Conservation (phyloP, 2,888 invertebrate species). For the Loripinus fragilis region DNA sequence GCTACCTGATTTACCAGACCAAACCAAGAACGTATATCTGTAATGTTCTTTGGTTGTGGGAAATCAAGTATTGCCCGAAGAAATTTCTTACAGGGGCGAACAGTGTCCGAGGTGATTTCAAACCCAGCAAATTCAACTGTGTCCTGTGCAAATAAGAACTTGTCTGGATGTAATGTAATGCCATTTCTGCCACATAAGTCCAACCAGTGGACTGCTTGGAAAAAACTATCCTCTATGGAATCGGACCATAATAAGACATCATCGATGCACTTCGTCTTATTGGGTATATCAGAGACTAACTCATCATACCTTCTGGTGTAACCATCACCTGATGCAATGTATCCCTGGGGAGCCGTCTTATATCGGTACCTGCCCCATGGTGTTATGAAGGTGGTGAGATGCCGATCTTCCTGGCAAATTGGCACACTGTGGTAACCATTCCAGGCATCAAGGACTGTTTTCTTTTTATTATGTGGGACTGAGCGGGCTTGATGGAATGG, state of each 20-base stretch:
- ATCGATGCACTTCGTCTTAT: slow-evolving; percentile 63
- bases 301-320: slow-evolving; percentile 56
- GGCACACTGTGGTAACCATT: slow-evolving; percentile 57
- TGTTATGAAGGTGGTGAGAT: slow-evolving; percentile 57
- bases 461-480: slow-evolving; percentile 42
- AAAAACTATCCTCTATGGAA: slow-evolving; percentile 45
- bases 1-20: slow-evolving; percentile 67
- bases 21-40: slow-evolving; percentile 67
- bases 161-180: slow-evolving; percentile 60
- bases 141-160: slow-evolving; percentile 55
- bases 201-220: slow-evolving; percentile 59
- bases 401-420: slow-evolving; percentile 39
- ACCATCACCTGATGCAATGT: slow-evolving; percentile 55
- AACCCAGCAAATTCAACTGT: slow-evolving; percentile 56
- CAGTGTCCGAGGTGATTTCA: slow-evolving; percentile 39
- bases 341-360: slow-evolving; percentile 51
- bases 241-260: slow-evolving; percentile 56
- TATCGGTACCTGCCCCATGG: slow-evolving; percentile 59
- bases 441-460: slow-evolving; percentile 53
- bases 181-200: slow-evolving; percentile 62
- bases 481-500: slow-evolving; percentile 62
- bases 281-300: slow-evolving; percentile 53
- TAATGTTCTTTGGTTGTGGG: slow-evolving; percentile 58
- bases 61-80: slow-evolving; percentile 60
- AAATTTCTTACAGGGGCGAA: slow-evolving; percentile 57